These are phyloP conservation scores for Tyrophagus putrescentiae DNA, from an alignment of 1,140 invertebrate genomes.

Conservation along the genomic window DNA sequence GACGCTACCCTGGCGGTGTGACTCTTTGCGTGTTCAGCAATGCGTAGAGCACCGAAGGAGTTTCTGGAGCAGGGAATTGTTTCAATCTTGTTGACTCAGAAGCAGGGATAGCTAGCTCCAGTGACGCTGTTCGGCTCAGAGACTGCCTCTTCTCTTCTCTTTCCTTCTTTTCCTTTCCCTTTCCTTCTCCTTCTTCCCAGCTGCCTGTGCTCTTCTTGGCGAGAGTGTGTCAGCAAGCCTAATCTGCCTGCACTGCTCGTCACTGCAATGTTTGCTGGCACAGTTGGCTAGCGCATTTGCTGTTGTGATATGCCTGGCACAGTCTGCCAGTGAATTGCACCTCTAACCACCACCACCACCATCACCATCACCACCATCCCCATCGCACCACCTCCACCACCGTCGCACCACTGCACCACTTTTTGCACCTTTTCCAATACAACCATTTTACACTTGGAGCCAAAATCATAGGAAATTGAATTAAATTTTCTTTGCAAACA, in stretches of 20 bases:
- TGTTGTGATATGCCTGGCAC: conserved; percentile 4
- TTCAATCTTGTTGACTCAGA: conserved; percentile 15
- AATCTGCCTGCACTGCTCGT: too few relatives aligned
- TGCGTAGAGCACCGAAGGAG: not conserved
- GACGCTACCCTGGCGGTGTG: conserved; percentile 2
- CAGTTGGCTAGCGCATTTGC: too few relatives aligned
- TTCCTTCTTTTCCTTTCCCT: too few relatives aligned
- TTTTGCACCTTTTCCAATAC: not conserved
- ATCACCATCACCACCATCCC: not conserved
- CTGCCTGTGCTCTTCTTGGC: too few relatives aligned
- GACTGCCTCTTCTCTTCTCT: too few relatives aligned
- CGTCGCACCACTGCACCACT: not conserved
- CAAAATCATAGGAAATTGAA: too few relatives aligned
- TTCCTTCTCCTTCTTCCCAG: too few relatives aligned
- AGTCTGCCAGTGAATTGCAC: conserved; percentile 11
- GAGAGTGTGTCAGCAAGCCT: too few relatives aligned
- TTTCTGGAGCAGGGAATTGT: not conserved
- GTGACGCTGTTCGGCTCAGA: not conserved
- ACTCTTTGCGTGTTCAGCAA: conserved; percentile 11
- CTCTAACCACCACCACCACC: not conserved
- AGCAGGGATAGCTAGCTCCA: not conserved
- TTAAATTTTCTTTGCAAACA: too few relatives aligned
- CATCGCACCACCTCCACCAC: not conserved
- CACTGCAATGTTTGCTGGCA: too few relatives aligned
- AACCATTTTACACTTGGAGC: not conserved